Conservation (phyloP, 2,797 vertebrate species). For the Poecilia velifera region DNA sequence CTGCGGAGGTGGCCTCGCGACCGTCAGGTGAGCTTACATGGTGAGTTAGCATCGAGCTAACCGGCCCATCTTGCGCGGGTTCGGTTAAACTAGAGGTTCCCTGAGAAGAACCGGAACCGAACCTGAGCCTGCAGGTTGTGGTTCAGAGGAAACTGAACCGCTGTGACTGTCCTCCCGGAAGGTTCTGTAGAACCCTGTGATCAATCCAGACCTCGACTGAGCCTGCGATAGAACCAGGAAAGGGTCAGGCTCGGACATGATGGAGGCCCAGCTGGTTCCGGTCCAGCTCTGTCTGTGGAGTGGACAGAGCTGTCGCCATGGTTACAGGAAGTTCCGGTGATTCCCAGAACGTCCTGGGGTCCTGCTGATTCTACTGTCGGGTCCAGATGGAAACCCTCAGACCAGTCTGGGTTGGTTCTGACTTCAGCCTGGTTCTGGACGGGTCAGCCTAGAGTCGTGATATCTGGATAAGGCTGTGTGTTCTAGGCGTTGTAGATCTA, state of each 20-base stretch:
- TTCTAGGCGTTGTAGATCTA: neutral
- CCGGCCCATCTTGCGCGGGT: neutral
- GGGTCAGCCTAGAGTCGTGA: too few relatives aligned
- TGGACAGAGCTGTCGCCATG: neutral
- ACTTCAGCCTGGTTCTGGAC: too few relatives aligned
- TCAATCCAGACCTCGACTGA: neutral
- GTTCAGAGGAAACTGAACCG: neutral
- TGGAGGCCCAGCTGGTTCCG: too few relatives aligned
- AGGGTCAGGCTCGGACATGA: neutral
- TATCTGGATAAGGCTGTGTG: neutral
- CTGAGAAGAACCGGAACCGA: neutral
- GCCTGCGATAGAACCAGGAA: neutral
- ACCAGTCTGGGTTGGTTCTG: too few relatives aligned
- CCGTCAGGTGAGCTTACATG: neutral
- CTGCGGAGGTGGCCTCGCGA: neutral
- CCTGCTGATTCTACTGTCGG: too few relatives aligned
- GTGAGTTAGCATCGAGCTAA: conserved; percentile 9
- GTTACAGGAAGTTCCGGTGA: neutral
- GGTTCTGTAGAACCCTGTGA: neutral
- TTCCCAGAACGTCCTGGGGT: neutral
- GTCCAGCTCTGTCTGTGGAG: neutral
- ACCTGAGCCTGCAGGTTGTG: neutral
- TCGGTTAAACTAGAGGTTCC: neutral
- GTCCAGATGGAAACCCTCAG: too few relatives aligned
- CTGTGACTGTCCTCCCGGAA: neutral